A percentile compares a stretch with the other conserved stretches of the same genome.
phyloP scores from a whole-genome alignment of 2,888 invertebrate species.

The Drosophila mulleri region DNA sequence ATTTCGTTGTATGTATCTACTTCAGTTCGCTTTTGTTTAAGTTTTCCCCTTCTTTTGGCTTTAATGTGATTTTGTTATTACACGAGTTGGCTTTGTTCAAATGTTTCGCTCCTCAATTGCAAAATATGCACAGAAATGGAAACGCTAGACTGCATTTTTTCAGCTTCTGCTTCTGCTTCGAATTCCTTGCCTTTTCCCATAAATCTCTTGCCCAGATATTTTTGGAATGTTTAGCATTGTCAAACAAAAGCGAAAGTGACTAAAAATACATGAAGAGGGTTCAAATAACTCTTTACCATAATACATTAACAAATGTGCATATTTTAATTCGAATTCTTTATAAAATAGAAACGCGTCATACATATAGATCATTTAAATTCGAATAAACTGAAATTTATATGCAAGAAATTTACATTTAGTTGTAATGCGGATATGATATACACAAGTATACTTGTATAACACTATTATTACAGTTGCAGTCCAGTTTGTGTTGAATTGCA shows the following conservation, averaged over 20 bases:
- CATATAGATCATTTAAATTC: background rate
- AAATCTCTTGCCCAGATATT: slow-evolving; percentile 6
- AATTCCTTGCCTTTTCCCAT: slow-evolving; percentile 11
- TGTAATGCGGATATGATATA: background rate
- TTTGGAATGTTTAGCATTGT: slow-evolving; percentile 10
- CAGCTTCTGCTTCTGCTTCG: slow-evolving; percentile 2
- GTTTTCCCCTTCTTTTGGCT: slow-evolving; percentile 4
- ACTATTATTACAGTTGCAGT: background rate
- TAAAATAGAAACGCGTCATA: background rate
- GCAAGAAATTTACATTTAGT: background rate
- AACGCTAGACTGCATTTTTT: slow-evolving; percentile 18
- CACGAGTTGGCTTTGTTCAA: slow-evolving; percentile 19
- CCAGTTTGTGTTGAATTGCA: background rate
- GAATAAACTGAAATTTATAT: background rate
- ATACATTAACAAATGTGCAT: background rate
- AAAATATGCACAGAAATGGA: slow-evolving; percentile 7
- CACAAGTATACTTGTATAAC: too few species aligned
- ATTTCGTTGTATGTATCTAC: background rate
- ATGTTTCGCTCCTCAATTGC: slow-evolving; percentile 11
- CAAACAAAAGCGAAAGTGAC: slow-evolving; percentile 8
- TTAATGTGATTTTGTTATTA: slow-evolving; percentile 14
- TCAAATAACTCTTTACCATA: background rate
- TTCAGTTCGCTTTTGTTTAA: slow-evolving; percentile 14
- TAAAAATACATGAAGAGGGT: background rate
- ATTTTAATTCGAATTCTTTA: background rate